Percentiles rank a stretch among this genome's conserved stretches.
These are phyloP conservation scores for human DNA, from an alignment of 2,113 vertebrate genomes.

Conservation along the genomic window GRCh38 chr5:55639501-55640000, in stretches of 20 bases:
- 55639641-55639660: conserved; percentile 29
- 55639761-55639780: neutral
- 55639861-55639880: conserved; percentile 23
- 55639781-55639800: neutral
- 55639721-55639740: neutral
- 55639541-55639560: neutral
- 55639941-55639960: neutral
- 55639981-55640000: neutral
- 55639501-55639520: conserved; percentile 19
- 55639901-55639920: neutral
- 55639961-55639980: neutral
- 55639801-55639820: neutral
- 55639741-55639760: neutral
- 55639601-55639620: neutral
- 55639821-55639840: neutral
- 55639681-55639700: conserved; percentile 24
- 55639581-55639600: conserved; percentile 34
- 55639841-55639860: neutral
- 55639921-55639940: neutral
- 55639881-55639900: neutral
- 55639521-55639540: neutral
- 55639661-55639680: conserved; percentile 1
- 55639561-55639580: neutral
- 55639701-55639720: neutral
- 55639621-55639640: neutral